Evolutionary conservation across 2,797 vertebrate species (phyloP), one percentile per base, ranked within the genome.

Genomic region (Acanthopagrus latus): DNA sequence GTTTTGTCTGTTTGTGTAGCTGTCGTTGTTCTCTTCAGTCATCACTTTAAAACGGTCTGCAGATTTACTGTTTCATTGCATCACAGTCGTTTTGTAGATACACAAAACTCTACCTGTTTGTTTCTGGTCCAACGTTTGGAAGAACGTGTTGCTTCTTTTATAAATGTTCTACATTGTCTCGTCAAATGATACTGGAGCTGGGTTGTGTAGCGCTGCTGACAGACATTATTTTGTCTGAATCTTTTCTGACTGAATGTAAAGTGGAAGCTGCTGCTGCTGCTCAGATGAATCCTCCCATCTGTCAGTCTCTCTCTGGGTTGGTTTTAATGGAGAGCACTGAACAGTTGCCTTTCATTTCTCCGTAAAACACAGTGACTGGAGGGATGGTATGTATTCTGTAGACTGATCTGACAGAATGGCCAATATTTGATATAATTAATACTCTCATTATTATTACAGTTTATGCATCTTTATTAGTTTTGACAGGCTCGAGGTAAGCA

Each of bases 331-430:
- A 43, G 62, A 38, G 38, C 14, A 20, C 38, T 48, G 64, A 48
- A 70, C 69, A 56, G 78, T 80, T 87, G 82, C 63, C 79, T 85
- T 85, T 64, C 44, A 83, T 57, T 64, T 79, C 23, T 74, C 62
- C 76, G 60, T 83, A 14, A 70, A 66, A 70, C 29, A n/a, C 23
- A 51, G 43, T 64, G n/a, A 55, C 65, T 25, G 21, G 48, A 66
- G 16, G 33, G 1, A 3, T 23, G 17, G 47, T 16, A 41, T 0
- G 2, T 25, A 54, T 33, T 62, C 33, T 38, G 51, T 51, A 71
- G 46, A 76, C 64, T 51, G 55, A 48, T 57, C 17, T 71, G 54
- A 58, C 29, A 51, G 54, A 64, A 65, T 64, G n/a, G 62, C 54
- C 46, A 29, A 6, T 46, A 47, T 64, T 33, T 8, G 18, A 7